Conservation (phyloP, 1,140 invertebrate species). For the Brachionus asplanchnoidis region DNA sequence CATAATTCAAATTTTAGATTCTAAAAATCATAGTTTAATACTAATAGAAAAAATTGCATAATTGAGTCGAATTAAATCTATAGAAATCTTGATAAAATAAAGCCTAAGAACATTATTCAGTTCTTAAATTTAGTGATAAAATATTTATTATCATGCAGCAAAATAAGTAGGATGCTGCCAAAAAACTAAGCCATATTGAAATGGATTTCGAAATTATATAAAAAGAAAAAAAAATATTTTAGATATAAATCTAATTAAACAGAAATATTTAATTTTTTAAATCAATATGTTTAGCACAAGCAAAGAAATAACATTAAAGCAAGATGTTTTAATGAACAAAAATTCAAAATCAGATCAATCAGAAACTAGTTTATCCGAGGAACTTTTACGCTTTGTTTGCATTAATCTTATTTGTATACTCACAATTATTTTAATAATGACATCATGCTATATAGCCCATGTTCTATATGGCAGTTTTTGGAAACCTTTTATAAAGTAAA, state of each 20-base stretch:
- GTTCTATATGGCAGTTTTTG: neutral
- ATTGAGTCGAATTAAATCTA: too few species aligned
- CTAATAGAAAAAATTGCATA: too few species aligned
- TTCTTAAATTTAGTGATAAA: neutral
- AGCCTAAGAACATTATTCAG: too few species aligned
- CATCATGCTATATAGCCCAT: constrained; percentile 8
- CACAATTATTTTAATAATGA: constrained; percentile 7
- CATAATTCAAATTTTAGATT: too few species aligned
- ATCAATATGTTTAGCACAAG: neutral
- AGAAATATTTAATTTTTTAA: neutral
- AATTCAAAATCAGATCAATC: neutral
- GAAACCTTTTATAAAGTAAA: neutral
- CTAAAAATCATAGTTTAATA: too few species aligned
- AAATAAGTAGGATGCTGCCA: neutral
- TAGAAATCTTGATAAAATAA: neutral
- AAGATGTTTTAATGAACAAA: neutral
- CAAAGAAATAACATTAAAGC: neutral
- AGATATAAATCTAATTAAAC: neutral
- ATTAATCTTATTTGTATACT: neutral
- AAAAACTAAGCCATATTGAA: neutral
- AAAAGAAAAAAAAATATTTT: neutral
- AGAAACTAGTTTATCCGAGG: neutral
- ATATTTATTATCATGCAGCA: neutral
- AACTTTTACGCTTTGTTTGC: neutral
- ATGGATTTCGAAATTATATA: neutral